Evolutionary conservation across 2,888 invertebrate species (phyloP), one percentile per base, ranked within the genome.

Genomic region (Volucella bombylans): DNA sequence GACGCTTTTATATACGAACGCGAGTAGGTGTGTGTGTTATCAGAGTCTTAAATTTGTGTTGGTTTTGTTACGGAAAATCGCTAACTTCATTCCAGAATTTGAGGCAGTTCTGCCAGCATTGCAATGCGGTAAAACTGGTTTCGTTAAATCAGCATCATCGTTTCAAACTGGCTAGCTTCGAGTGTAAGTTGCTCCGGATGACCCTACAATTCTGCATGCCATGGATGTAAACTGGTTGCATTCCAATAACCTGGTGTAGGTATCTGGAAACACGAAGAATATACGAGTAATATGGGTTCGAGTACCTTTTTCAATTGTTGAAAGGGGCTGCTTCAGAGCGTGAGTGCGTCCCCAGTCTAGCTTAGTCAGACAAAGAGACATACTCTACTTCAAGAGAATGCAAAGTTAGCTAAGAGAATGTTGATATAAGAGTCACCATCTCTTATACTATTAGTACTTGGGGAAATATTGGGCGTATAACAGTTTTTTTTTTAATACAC

Each of bases 191-290:
- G 72, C 68, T 69, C 69, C 61, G 43, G 49, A 52, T 80, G 80
- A 80, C 76, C 80, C 83, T 57, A 76, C 57, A 65, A 65, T 47
- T 57, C 57, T 74, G 67, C 74, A 76, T 80, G 67, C 74, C 80
- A 71, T 61, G 54, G 52, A 50, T 55, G 80, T 49, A 85, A 85
- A 85, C 83, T 85, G 83, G 83, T 85, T 85, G 62, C 83, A 85
- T 83, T 57, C 80, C 83, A 67, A 45, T 67, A 69, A 59, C 82
- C 47, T 73, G 72, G 72, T 55, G 67, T 65, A 71, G 31, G n/a
- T 39, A 9, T 31, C 18, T 38, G 14, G 31, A 47, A 47, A 14
- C 31, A 65, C 18, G 23, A 23, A 18, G 9, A 55, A 59, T 62
- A 77, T 54, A 77, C 15, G 62, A 71, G 57, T 61, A 77, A 77